Conservation (phyloP, 2,888 invertebrate species). For the Platycheirus albimanus region DNA sequence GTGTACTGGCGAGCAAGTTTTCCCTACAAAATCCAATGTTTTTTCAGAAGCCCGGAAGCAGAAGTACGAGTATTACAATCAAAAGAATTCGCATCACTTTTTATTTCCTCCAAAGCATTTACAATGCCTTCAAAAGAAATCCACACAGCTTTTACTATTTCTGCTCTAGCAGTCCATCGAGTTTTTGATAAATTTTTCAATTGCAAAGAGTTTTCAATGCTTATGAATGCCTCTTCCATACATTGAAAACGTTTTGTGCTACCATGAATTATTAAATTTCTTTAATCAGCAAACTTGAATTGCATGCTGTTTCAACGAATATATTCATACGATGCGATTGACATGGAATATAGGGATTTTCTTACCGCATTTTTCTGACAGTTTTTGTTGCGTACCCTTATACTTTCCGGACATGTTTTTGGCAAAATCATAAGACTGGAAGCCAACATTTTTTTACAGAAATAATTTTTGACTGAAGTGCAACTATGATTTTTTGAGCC, state of each 20-base stretch:
- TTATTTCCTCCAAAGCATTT: no score
- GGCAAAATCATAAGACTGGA: not conserved
- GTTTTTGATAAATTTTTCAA: not conserved
- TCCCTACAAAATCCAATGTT: no score
- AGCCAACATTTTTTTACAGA: not conserved
- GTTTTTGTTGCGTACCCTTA: not conserved
- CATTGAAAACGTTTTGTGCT: not conserved
- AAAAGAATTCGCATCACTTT: no score
- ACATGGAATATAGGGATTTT: not conserved
- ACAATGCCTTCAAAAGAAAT: no score
- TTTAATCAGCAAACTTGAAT: not conserved
- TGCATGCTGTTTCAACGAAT: conserved; percentile 1
- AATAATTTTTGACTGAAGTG: not conserved
- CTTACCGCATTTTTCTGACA: not conserved
- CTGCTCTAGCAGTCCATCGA: not conserved
- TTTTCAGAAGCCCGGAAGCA: no score
- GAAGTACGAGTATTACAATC: no score
- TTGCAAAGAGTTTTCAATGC: not conserved
- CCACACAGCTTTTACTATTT: not conserved
- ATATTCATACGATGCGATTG: not conserved
- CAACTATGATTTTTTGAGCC: not conserved
- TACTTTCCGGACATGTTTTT: not conserved
- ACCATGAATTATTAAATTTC: not conserved
- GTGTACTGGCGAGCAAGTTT: no score
- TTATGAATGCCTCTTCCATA: not conserved